These are phyloP conservation scores for Branchellion lobata DNA, from an alignment of 2,888 invertebrate genomes.

Conservation along the genomic window DNA sequence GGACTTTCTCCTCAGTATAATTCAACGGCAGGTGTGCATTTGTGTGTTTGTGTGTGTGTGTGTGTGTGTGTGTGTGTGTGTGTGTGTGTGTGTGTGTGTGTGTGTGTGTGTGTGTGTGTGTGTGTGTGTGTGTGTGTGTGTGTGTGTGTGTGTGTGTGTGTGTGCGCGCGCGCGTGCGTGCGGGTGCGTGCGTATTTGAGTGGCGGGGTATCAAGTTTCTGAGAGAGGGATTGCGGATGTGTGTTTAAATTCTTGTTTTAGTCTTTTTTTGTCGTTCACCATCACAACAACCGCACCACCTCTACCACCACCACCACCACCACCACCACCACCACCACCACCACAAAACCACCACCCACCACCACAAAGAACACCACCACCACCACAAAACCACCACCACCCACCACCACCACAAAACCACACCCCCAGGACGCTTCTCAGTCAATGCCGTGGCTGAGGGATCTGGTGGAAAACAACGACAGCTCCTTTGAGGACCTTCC, in stretches of 20 bases:
- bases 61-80: not conserved
- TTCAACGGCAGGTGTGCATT: conserved; percentile 71
- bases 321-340: too few relatives aligned
- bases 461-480: conserved; percentile 86
- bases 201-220: too few relatives aligned
- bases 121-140: not conserved
- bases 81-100: not conserved
- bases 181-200: too few relatives aligned
- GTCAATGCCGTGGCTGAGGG: conserved; percentile 95
- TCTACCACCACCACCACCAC: too few relatives aligned
- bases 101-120: too few relatives aligned
- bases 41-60: not conserved
- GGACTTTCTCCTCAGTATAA: conserved; percentile 86
- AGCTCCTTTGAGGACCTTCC: conserved; percentile 84
- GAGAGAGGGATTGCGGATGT: too few relatives aligned
- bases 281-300: too few relatives aligned
- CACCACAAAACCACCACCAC: not conserved
- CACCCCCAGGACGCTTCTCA: conserved; percentile 70
- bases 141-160: not conserved
- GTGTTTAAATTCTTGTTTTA: too few relatives aligned
- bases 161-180: not conserved
- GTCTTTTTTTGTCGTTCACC: too few relatives aligned
- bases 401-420: not conserved
- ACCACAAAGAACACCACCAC: not conserved
- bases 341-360: not conserved